Conservation (phyloP, 2,113 vertebrate genomes). For the Cryptotis parvus region DNA sequence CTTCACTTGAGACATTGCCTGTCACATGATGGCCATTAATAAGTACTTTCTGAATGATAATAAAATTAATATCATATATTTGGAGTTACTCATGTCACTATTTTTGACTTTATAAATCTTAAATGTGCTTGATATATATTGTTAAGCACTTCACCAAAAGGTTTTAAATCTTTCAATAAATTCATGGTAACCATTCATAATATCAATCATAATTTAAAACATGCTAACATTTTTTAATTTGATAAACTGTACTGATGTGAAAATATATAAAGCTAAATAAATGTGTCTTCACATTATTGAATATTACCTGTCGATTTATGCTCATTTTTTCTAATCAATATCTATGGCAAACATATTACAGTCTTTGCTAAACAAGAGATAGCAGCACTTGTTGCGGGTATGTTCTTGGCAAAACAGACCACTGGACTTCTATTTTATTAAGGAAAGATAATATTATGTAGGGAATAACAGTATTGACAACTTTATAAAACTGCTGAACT, state of each 20-base stretch:
- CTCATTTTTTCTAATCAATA: constrained; percentile 29
- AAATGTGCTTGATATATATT: constrained; percentile 32
- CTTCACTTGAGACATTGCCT: background rate
- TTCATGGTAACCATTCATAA: constrained; percentile 27
- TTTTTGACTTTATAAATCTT: constrained; percentile 30
- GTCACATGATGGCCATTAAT: background rate
- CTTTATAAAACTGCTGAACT: background rate
- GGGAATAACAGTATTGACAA: constrained; percentile 14
- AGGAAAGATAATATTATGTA: background rate
- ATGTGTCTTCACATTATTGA: background rate
- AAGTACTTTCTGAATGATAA: constrained; percentile 39
- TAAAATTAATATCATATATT: constrained; percentile 6
- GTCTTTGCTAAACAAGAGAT: background rate
- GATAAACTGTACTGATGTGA: background rate
- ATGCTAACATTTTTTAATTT: constrained; percentile 20
- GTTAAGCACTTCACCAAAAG: constrained; percentile 25
- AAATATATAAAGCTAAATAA: background rate
- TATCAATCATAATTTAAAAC: constrained; percentile 62
- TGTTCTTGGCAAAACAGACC: background rate
- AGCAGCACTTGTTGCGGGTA: background rate
- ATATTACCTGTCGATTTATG: constrained; percentile 1
- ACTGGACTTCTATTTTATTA: background rate
- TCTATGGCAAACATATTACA: constrained; percentile 21
- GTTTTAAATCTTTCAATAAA: constrained; percentile 45
- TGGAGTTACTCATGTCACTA: background rate